A percentile compares a stretch with the other conserved stretches of the same genome.
Evolutionary conservation across 53 echinoderm and acorn worm species (phyloP).

Genomic region (Crossaster papposus): DNA sequence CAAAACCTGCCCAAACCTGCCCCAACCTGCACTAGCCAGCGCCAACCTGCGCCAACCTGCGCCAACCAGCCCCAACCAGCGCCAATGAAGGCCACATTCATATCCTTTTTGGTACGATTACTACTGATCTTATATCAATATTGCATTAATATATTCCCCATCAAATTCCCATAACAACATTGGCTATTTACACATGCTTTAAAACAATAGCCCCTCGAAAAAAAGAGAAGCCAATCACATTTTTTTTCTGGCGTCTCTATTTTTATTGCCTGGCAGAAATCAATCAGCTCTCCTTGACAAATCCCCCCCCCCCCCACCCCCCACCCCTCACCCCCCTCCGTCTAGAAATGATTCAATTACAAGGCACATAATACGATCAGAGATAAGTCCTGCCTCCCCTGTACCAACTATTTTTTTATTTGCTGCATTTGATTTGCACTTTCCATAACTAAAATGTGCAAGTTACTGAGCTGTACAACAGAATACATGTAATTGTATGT

Average conservation of each 20-base stretch:
- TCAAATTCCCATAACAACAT: no score
- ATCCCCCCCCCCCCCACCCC: background rate
- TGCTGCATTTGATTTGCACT: background rate
- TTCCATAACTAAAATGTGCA: background rate
- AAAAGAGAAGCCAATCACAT: background rate
- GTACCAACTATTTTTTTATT: background rate
- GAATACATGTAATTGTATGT: no score
- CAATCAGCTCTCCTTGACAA: conserved; percentile 1
- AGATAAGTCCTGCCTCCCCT: background rate
- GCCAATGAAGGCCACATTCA: no score
- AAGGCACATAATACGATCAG: conserved; percentile 23
- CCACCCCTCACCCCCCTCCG: background rate
- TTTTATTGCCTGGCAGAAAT: background rate
- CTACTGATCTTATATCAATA: no score
- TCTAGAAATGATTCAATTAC: conserved; percentile 38
- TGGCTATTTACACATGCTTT: no score
- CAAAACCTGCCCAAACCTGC: no score
- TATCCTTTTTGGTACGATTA: no score
- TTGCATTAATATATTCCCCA: no score
- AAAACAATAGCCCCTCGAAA: background rate
- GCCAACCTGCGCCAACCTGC: no score
- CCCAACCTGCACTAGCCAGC: no score
- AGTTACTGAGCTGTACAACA: background rate
- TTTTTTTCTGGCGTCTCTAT: background rate
- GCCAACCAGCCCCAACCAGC: no score